Conservation (phyloP, 1,140 invertebrate species). For the Geopemphigus sp. region DNA sequence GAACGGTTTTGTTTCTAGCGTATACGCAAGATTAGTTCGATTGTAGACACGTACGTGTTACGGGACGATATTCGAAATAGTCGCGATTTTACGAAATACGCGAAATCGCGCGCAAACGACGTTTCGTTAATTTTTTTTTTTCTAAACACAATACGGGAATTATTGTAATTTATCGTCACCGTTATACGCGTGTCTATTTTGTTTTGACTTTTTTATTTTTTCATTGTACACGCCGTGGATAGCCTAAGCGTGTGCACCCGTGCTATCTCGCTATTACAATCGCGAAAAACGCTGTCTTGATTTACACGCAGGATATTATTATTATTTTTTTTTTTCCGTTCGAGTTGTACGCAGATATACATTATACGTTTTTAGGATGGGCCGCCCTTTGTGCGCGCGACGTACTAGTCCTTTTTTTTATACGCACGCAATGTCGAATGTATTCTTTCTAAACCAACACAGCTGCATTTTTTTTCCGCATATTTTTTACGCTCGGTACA, state of each 20-base stretch:
- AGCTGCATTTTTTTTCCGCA: slow-evolving; percentile 38
- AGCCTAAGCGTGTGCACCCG: neutral
- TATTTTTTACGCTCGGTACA: slow-evolving; percentile 16
- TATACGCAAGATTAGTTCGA: too few relatives aligned
- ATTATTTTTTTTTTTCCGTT: slow-evolving; percentile 2
- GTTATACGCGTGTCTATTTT: neutral
- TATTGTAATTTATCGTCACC: slow-evolving; percentile 13
- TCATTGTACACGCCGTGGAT: neutral
- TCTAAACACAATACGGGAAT: neutral
- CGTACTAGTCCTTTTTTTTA: slow-evolving; percentile 36
- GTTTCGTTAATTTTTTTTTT: neutral
- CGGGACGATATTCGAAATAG: too few relatives aligned
- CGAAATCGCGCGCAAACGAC: neutral
- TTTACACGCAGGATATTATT: slow-evolving; percentile 27
- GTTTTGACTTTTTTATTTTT: neutral
- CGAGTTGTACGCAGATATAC: neutral
- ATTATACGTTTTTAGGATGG: slow-evolving; percentile 13
- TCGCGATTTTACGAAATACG: too few relatives aligned
- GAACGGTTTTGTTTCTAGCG: too few relatives aligned
- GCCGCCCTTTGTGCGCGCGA: neutral
- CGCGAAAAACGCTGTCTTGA: slow-evolving; percentile 18
- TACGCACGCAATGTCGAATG: slow-evolving; percentile 26
- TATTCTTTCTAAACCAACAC: slow-evolving; percentile 48
- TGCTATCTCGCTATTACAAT: slow-evolving; percentile 22
- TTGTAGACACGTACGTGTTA: too few relatives aligned